A percentile compares a stretch with the other conserved stretches of the same genome.
phyloP scores from a whole-genome alignment of 2,797 vertebrate genomes.

The Ataeniobius toweri region DNA sequence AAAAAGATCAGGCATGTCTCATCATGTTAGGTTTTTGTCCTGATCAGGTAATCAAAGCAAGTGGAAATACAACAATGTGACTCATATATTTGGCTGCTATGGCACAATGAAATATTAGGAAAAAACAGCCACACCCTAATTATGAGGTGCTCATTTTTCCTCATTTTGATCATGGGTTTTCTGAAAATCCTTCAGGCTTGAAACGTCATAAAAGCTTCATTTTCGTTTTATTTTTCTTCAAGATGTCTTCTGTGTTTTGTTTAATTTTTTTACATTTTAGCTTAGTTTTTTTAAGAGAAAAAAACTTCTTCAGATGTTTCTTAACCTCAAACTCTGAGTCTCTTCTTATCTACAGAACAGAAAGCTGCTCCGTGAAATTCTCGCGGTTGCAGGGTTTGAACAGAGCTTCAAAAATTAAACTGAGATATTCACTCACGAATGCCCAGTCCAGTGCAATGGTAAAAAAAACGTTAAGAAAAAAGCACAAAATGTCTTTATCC shows the following conservation, averaged over 20 bases:
- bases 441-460: too few species aligned
- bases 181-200: not conserved
- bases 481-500: not conserved
- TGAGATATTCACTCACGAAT: not conserved
- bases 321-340: not conserved
- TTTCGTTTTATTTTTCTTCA: not conserved
- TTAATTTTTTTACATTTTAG: too few species aligned
- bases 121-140: conserved; percentile 20
- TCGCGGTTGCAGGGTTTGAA: not conserved
- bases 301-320: not conserved
- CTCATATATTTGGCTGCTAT: conserved; percentile 22
- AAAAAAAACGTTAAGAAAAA: not conserved
- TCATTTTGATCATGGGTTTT: not conserved
- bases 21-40: conserved; percentile 56
- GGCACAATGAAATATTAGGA: not conserved
- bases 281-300: too few species aligned
- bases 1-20: conserved; percentile 56
- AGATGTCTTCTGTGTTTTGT: too few species aligned
- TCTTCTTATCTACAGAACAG: not conserved
- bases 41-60: not conserved
- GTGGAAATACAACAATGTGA: conserved; percentile 36
- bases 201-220: not conserved
- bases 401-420: not conserved
- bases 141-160: not conserved
- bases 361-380: not conserved